phyloP scores from a whole-genome alignment of 2,888 invertebrate genomes.

The Cyaniris semiargus region DNA sequence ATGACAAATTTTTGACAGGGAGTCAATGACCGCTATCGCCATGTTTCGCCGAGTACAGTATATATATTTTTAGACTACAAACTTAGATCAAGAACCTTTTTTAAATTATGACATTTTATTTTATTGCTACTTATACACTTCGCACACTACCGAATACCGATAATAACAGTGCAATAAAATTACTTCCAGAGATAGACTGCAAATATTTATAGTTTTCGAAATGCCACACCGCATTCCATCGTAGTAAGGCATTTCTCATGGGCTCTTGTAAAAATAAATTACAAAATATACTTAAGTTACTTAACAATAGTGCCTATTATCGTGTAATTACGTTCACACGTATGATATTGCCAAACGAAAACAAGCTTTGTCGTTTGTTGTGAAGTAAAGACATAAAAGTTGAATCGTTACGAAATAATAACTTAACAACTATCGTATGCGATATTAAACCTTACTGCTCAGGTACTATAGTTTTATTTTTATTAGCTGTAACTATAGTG shows the following conservation, averaged over 20 bases:
- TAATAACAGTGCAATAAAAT: background rate
- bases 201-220: slow-evolving; percentile 8
- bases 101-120: no score
- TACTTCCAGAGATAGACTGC: background rate
- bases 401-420: slow-evolving; percentile 42
- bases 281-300: slow-evolving; percentile 39
- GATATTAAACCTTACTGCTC: slow-evolving; percentile 35
- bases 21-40: no score
- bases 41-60: no score
- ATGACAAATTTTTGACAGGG: no score
- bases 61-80: no score
- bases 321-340: slow-evolving; percentile 40
- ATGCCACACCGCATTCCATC: slow-evolving; percentile 11
- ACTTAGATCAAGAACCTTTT: no score
- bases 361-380: slow-evolving; percentile 42
- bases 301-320: slow-evolving; percentile 41
- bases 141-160: no score
- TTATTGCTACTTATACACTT: no score
- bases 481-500: slow-evolving; percentile 29
- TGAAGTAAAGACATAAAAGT: slow-evolving; percentile 36
- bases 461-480: slow-evolving; percentile 39
- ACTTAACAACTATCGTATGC: slow-evolving; percentile 27
- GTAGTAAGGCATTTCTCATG: background rate
- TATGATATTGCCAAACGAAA: slow-evolving; percentile 44
- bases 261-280: background rate